Evolutionary conservation across 2,888 invertebrate genomes (phyloP), one percentile per base, ranked within the genome.

Genomic region (Mythimna loreyi): DNA sequence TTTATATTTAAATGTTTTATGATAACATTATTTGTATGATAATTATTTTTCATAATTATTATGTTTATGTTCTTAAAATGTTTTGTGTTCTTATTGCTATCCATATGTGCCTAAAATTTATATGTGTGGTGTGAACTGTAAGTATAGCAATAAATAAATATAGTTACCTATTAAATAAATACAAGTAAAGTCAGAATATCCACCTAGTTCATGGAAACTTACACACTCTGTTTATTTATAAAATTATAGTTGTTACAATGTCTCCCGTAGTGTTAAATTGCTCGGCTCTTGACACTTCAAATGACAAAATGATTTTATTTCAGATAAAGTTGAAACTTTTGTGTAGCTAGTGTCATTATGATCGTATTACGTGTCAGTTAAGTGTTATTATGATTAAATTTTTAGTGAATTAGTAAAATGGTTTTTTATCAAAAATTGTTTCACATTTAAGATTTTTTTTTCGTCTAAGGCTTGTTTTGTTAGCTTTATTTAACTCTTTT

Each of bases 151-250:
- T n/a, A n/a, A n/a, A n/a, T n/a, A n/a, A n/a, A n/a, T n/a, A n/a
- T n/a, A n/a, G n/a, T n/a, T n/a, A n/a, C 40, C 19, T 1, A 40
- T n/a, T 0, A 45, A 45, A 52, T 28, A 28, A 19, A 28, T 7
- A 52, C 28, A 19, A 19, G 53, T 3, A 2, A 61, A 66, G 55
- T 13, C 64, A 36, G 30, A 4, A 16, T 0, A 13, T 6, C 5
- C 2, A 1, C 50, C 21, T 56, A 53, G 67, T 57, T 11, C 0
- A 43, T 3, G 19, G 1, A 21, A 36, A 56, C 28, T 52, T 80
- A 61, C 80, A 85, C 87, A 86, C 74, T 86, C 87, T 87, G 86
- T 70, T 87, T 82, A 64, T 30, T 70, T 43, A 30, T 56, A 52
- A 77, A 76, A 85, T 82, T 56, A 58, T 30, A 13, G 59, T 50